Percentiles rank a stretch among this genome's conserved stretches.
phyloP scores from a whole-genome alignment of 2,113 vertebrate species.

The Nanorana parkeri region DNA sequence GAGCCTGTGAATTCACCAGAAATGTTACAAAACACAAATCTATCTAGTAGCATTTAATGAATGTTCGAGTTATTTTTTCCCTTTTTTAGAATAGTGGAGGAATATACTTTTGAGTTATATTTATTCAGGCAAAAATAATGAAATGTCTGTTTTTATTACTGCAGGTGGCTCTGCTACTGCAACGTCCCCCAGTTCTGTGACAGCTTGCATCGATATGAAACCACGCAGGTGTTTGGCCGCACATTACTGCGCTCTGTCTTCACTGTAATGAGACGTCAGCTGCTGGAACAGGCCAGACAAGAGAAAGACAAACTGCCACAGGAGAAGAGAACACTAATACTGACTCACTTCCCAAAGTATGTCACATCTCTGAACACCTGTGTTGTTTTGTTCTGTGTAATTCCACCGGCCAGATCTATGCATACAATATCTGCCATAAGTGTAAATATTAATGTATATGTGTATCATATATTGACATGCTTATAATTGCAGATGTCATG shows the following conservation, averaged over 20 bases:
- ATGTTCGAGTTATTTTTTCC: too few species aligned
- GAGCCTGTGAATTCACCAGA: too few species aligned
- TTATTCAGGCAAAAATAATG: background rate
- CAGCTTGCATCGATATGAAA: conserved; percentile 94
- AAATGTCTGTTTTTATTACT: conserved; percentile 22
- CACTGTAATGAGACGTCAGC: conserved; percentile 94
- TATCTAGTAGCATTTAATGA: too few species aligned
- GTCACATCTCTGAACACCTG: background rate
- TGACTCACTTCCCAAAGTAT: conserved; percentile 99
- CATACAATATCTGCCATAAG: too few species aligned
- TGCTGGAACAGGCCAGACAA: conserved; percentile 94
- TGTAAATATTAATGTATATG: too few species aligned
- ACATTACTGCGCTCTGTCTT: conserved; percentile 93
- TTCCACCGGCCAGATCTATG: too few species aligned
- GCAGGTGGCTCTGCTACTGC: conserved; percentile 97
- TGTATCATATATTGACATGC: too few species aligned
- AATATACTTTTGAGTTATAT: background rate
- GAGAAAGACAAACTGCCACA: conserved; percentile 97
- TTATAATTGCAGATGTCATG: too few species aligned
- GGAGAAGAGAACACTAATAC: conserved; percentile 96
- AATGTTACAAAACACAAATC: too few species aligned
- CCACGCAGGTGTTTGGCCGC: conserved; percentile 95
- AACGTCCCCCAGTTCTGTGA: conserved; percentile 98
- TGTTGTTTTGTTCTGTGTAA: background rate
- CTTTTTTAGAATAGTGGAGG: too few species aligned